A percentile compares a stretch with the other conserved stretches of the same genome.
Evolutionary conservation across 2,797 vertebrate species (phyloP).

Genomic region (Synanceia verrucosa): DNA sequence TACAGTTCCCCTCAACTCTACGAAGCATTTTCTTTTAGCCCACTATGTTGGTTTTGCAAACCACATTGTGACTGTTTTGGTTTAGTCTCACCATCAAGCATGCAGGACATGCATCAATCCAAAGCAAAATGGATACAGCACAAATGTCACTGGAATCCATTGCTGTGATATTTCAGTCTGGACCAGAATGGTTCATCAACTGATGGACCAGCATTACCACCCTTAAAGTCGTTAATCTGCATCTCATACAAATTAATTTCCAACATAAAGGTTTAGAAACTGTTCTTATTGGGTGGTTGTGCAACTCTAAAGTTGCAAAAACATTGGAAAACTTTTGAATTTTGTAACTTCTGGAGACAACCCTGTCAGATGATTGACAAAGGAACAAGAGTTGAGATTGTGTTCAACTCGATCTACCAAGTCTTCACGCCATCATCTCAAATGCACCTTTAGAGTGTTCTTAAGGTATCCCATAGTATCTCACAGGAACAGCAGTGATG

Average conservation of each 20-base stretch:
- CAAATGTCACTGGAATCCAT: neutral
- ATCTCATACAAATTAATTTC: neutral
- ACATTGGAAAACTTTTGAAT: too few species aligned
- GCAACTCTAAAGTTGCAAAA: too few species aligned
- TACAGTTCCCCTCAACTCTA: too few species aligned
- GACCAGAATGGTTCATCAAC: neutral
- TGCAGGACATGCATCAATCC: neutral
- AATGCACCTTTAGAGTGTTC: neutral
- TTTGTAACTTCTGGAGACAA: too few species aligned
- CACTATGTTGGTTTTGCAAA: neutral
- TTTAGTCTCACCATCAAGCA: neutral
- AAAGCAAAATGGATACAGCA: neutral
- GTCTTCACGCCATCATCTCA: neutral
- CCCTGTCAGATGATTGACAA: neutral
- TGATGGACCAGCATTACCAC: neutral
- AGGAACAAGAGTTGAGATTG: neutral
- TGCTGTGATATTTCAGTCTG: neutral
- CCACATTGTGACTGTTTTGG: neutral
- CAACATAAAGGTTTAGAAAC: neutral
- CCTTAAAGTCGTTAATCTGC: neutral
- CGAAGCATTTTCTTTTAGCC: neutral
- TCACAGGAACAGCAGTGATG: neutral
- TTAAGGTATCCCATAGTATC: neutral
- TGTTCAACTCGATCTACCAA: neutral
- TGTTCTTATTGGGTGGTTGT: too few species aligned